A percentile compares a stretch with the other conserved stretches of the same genome.
phyloP scores from a whole-genome alignment of 2,888 invertebrate species.

The Tridacna gigas region DNA sequence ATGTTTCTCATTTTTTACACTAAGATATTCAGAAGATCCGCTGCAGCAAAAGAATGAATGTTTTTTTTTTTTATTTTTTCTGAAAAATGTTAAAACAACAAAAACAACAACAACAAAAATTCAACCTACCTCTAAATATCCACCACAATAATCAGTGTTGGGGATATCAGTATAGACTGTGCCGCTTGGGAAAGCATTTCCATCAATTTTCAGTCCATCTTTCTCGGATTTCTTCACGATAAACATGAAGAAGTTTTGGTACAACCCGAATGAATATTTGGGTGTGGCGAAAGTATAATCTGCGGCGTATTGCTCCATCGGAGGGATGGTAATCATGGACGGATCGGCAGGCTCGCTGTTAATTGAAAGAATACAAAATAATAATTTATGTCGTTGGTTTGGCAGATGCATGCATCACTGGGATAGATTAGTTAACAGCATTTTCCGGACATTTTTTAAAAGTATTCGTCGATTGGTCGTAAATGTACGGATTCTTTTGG shows the following conservation, averaged over 20 bases:
- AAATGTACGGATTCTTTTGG: no score
- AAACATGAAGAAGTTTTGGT: conserved; percentile 62
- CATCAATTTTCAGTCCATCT: conserved; percentile 52
- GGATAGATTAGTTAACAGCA: no score
- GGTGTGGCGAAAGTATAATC: conserved; percentile 71
- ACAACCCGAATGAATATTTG: conserved; percentile 58
- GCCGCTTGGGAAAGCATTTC: conserved; percentile 34
- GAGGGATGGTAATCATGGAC: conserved; percentile 72
- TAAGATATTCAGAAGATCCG: no score
- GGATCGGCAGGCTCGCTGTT: conserved; percentile 68
- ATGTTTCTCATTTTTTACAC: no score
- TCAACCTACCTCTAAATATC: conserved; percentile 45
- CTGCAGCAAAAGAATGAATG: no score
- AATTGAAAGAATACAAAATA: not conserved
- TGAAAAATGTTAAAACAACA: no score
- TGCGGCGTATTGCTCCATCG: conserved; percentile 67
- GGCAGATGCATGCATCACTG: no score
- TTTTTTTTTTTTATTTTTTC: no score
- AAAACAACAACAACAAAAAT: no score
- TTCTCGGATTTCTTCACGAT: conserved; percentile 51
- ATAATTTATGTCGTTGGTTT: no score
- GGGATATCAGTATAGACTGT: conserved; percentile 47
- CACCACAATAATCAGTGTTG: conserved; percentile 52
- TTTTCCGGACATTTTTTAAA: no score
- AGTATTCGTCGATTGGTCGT: no score